Evolutionary conservation across 2,113 vertebrate species (phyloP).

Genomic region (Carollia perspicillata): DNA sequence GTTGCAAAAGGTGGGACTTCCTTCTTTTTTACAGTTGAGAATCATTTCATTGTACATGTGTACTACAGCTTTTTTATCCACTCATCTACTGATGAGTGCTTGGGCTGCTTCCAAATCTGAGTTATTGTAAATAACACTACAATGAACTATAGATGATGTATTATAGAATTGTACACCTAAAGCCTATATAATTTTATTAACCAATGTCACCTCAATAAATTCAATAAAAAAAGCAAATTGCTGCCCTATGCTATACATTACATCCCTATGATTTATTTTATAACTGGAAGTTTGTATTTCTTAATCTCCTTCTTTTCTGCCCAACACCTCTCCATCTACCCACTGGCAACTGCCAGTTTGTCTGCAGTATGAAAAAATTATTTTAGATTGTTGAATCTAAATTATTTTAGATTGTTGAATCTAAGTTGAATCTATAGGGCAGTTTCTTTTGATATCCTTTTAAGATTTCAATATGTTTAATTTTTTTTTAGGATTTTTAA

Average conservation of each 20-base stretch:
- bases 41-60: not conserved
- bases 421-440: not conserved
- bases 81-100: not conserved
- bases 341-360: not conserved
- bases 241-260: not conserved
- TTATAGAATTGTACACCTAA: not conserved
- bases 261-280: not conserved
- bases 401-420: not conserved
- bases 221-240: not conserved
- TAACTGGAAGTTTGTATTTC: not conserved
- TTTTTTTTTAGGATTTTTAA: not conserved
- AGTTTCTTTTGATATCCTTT: not conserved
- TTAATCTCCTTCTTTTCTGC: not conserved
- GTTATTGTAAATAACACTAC: not conserved
- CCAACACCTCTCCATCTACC: not conserved
- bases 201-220: not conserved
- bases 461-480: not conserved
- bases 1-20: not conserved
- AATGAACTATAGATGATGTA: not conserved
- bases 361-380: not conserved
- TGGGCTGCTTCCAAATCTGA: not conserved
- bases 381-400: slow-evolving; percentile 1
- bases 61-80: not conserved
- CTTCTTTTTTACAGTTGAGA: not conserved
- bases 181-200: not conserved